Conservation (phyloP, 2,888 invertebrate species). For the Caenorhabditis sp. region DNA sequence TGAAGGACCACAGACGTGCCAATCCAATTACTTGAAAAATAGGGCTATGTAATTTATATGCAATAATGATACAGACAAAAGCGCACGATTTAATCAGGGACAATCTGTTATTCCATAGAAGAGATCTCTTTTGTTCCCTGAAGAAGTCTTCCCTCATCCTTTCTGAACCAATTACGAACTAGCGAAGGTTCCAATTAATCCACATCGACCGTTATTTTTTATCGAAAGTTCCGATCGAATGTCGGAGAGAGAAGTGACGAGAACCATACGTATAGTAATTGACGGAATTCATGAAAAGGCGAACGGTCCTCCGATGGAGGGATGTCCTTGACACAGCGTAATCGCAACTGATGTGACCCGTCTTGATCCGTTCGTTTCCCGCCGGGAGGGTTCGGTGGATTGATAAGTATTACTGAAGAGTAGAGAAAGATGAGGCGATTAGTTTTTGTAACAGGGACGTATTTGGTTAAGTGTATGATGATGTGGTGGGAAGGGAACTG, state of each 20-base stretch:
- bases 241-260: neutral
- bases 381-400: slow-evolving; percentile 24
- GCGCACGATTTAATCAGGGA: too few species aligned
- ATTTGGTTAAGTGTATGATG: slow-evolving; percentile 19
- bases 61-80: slow-evolving; percentile 3
- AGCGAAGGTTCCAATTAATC: slow-evolving; percentile 43
- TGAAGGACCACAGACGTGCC: neutral
- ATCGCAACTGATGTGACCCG: slow-evolving; percentile 56
- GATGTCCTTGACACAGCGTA: slow-evolving; percentile 51
- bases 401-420: slow-evolving; percentile 30
- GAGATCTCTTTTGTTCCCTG: neutral
- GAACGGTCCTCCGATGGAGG: neutral
- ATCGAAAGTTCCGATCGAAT: slow-evolving; percentile 40
- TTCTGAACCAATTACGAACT: neutral
- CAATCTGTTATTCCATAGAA: neutral
- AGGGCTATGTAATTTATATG: neutral
- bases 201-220: slow-evolving; percentile 34
- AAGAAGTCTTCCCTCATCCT: neutral
- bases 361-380: slow-evolving; percentile 42
- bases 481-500: slow-evolving; percentile 29
- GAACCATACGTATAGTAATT: slow-evolving; percentile 46
- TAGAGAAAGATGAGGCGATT: slow-evolving; percentile 33
- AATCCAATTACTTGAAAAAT: slow-evolving; percentile 29
- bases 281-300: slow-evolving; percentile 43
- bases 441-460: slow-evolving; percentile 26